phyloP scores from a whole-genome alignment of 1,140 invertebrate species.

The Drosophila sproati region DNA sequence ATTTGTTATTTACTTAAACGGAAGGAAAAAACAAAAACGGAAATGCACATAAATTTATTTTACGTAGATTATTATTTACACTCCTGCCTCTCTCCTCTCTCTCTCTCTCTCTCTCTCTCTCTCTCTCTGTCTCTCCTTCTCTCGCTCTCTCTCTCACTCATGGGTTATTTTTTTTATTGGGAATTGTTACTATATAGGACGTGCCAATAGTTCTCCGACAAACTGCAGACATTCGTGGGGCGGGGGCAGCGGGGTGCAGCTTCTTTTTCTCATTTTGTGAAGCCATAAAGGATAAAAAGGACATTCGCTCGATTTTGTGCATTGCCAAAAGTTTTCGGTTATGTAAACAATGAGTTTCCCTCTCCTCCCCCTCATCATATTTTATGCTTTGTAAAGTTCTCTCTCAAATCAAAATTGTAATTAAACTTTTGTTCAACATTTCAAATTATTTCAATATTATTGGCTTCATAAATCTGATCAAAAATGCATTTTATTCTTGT shows the following conservation, averaged over 20 bases:
- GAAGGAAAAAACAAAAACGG: slow-evolving; percentile 80
- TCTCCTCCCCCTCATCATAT: background rate
- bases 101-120: background rate
- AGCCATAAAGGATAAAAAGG: background rate
- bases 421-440: background rate
- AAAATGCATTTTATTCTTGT: too few species aligned
- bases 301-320: background rate
- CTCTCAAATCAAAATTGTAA: background rate
- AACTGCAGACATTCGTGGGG: background rate
- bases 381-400: background rate
- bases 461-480: too few species aligned
- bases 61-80: slow-evolving; percentile 63
- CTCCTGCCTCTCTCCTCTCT: slow-evolving; percentile 11
- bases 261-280: slow-evolving; percentile 10
- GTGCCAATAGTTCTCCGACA: slow-evolving; percentile 28
- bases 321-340: background rate
- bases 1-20: slow-evolving; percentile 84
- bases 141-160: slow-evolving; percentile 2
- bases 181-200: background rate
- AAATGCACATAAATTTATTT: slow-evolving; percentile 85
- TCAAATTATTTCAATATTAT: background rate
- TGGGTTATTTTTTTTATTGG: too few species aligned
- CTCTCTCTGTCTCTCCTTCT: background rate
- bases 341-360: background rate
- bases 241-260: background rate